A percentile compares a stretch with the other conserved stretches of the same genome.
Evolutionary conservation across 2,797 vertebrate species (phyloP).

Genomic region (Channa striata): DNA sequence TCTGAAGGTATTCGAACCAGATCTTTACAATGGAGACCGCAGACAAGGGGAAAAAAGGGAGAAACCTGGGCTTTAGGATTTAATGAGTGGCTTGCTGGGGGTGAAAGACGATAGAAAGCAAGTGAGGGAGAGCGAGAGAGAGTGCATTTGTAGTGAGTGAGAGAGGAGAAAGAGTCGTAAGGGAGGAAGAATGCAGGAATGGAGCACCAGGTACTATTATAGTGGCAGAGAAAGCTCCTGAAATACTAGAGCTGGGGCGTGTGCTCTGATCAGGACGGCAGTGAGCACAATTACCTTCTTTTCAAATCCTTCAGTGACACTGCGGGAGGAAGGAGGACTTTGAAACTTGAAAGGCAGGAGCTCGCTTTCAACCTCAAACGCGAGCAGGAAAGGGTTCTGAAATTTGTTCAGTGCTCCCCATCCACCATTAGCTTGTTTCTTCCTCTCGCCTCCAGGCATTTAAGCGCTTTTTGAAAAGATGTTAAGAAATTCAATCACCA

Average conservation of each 20-base stretch:
- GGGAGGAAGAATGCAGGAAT: conserved; percentile 73
- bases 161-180: conserved; percentile 54
- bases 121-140: conserved; percentile 69
- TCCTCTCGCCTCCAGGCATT: conserved; percentile 99
- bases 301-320: conserved; percentile 99
- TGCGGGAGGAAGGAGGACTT: conserved; percentile 99
- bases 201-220: conserved; percentile 97
- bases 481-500: conserved; percentile 99
- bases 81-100: conserved; percentile 96
- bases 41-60: conserved; percentile 86
- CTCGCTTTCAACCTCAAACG: conserved; percentile 99
- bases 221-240: conserved; percentile 97
- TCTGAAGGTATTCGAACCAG: conserved; percentile 91
- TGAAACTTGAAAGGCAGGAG: conserved; percentile 99
- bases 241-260: conserved; percentile 99
- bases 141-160: conserved; percentile 63
- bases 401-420: conserved; percentile 99
- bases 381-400: conserved; percentile 99
- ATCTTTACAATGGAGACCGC: conserved; percentile 93
- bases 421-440: conserved; percentile 99
- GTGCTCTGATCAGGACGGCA: conserved; percentile 99
- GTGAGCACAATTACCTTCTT: conserved; percentile 99
- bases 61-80: conserved; percentile 89
- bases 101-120: conserved; percentile 80
- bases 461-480: conserved; percentile 99